These are phyloP conservation scores for Acrocephalus kingi DNA, from an alignment of 2,113 vertebrate species.

Conservation along the genomic window DNA sequence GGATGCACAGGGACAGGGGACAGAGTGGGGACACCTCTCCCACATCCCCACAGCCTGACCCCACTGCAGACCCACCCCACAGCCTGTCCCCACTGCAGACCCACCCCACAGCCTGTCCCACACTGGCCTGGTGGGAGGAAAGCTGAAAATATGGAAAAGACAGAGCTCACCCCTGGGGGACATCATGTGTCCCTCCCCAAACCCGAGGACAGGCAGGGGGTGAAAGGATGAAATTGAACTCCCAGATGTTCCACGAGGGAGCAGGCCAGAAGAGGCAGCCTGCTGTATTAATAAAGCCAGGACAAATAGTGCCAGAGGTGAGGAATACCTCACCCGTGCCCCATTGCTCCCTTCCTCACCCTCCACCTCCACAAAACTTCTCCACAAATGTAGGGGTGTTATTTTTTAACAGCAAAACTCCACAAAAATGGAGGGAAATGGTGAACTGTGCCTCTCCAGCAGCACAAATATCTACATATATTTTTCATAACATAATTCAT, in stretches of 20 bases:
- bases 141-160: background rate
- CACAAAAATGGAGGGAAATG: background rate
- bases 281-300: background rate
- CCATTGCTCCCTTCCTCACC: background rate
- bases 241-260: background rate
- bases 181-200: background rate
- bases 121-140: fast-evolving
- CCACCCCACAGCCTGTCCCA: background rate
- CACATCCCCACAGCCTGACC: background rate
- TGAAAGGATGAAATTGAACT: background rate
- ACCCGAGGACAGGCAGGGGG: background rate
- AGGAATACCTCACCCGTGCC: background rate
- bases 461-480: background rate
- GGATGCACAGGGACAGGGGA: background rate
- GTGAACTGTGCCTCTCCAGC: background rate
- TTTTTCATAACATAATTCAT: background rate
- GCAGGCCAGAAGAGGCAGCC: background rate
- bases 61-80: background rate
- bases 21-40: background rate
- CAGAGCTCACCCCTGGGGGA: background rate
- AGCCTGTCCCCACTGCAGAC: background rate
- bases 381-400: background rate
- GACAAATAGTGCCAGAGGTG: background rate
- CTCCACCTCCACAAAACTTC: background rate
- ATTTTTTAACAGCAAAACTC: background rate